A percentile compares a stretch with the other conserved stretches of the same genome.
Evolutionary conservation across 2,797 vertebrate genomes (phyloP).

Genomic region (Tragelaphus oryx): DNA sequence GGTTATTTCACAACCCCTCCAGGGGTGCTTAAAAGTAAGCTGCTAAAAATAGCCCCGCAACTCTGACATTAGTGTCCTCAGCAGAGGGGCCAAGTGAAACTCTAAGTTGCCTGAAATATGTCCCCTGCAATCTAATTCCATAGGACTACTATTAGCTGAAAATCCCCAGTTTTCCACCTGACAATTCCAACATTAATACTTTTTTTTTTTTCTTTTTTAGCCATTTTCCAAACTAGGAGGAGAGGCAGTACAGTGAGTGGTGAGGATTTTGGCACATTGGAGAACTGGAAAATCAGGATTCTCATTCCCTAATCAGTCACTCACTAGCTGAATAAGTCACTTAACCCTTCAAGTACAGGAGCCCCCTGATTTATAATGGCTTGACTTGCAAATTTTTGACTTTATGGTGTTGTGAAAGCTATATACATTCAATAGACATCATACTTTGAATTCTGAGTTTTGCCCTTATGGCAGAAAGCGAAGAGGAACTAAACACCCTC

Average conservation of each 20-base stretch:
- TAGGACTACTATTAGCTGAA: neutral
- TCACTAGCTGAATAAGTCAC: neutral
- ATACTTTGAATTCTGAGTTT: neutral
- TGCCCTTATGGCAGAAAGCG: neutral
- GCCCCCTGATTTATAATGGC: neutral
- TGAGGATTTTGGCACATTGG: fast-evolving
- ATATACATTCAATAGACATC: neutral
- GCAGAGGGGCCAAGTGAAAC: constrained; percentile 49
- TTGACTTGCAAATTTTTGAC: neutral
- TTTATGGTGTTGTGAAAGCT: neutral
- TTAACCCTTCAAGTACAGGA: neutral
- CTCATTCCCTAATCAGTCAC: neutral
- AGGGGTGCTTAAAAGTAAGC: constrained; percentile 18
- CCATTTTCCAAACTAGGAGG: neutral
- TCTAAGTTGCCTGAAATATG: neutral
- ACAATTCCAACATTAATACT: neutral
- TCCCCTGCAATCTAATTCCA: neutral
- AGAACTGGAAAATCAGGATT: neutral
- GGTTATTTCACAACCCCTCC: constrained; percentile 63
- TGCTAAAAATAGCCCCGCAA: constrained; percentile 72
- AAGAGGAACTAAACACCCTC: neutral
- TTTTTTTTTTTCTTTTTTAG: neutral
- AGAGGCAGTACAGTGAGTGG: neutral
- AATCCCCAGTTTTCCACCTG: neutral
- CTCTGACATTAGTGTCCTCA: constrained; percentile 31